Percentiles rank a stretch among this genome's conserved stretches.
Evolutionary conservation across 2,888 invertebrate species (phyloP).

Genomic region (Ischnura elegans): DNA sequence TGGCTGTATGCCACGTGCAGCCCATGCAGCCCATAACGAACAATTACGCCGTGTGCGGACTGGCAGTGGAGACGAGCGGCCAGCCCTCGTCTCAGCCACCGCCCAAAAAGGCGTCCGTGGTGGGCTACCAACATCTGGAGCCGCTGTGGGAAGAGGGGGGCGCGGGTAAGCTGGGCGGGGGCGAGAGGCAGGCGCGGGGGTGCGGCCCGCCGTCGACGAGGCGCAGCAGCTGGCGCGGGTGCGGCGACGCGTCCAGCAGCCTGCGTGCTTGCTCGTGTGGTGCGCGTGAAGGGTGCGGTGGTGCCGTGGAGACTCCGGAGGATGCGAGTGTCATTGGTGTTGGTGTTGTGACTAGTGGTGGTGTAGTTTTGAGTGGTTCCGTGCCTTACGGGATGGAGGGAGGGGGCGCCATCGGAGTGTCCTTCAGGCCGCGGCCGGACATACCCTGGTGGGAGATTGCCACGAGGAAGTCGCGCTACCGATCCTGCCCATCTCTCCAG

Average conservation of each 20-base stretch:
- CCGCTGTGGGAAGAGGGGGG: constrained; percentile 71
- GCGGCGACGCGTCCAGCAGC: constrained; percentile 72
- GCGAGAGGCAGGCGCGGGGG: constrained; percentile 70
- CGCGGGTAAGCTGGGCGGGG: constrained; percentile 72
- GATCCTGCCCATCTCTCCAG: constrained; percentile 90
- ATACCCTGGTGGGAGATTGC: constrained; percentile 95
- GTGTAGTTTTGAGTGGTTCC: constrained; percentile 55
- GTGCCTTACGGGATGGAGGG: constrained; percentile 57
- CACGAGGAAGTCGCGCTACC: constrained; percentile 86
- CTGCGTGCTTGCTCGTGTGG: constrained; percentile 74
- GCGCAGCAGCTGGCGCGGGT: constrained; percentile 68
- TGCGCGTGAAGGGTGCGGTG: constrained; percentile 69
- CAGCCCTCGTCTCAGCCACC: constrained; percentile 69
- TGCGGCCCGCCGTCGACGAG: constrained; percentile 68
- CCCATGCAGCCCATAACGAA: constrained; percentile 72
- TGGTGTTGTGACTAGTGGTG: constrained; percentile 26
- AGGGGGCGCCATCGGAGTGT: constrained; percentile 72
- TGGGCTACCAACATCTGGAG: constrained; percentile 57
- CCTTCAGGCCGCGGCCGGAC: constrained; percentile 79
- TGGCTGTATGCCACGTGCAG: constrained; percentile 75
- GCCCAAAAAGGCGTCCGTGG: constrained; percentile 67
- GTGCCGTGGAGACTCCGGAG: constrained; percentile 68
- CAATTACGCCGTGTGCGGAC: constrained; percentile 71
- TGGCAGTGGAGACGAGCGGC: constrained; percentile 74
- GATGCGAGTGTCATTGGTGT: constrained; percentile 72